Percentiles rank a stretch among this genome's conserved stretches.
Conservation (phyloP, 2,113 vertebrate species). For the Lipophrys pholis region DNA sequence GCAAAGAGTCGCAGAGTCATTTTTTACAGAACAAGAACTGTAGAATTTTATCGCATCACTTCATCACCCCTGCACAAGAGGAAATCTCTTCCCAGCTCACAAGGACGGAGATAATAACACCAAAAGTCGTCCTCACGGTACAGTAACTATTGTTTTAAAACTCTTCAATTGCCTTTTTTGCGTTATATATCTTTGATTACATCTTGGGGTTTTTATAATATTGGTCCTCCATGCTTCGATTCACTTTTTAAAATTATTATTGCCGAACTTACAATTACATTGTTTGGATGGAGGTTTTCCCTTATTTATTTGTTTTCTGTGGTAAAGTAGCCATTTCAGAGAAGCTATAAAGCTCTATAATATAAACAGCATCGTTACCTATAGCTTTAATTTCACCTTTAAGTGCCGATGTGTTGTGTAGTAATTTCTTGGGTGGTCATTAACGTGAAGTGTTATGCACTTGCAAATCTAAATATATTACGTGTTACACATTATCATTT, state of each 20-base stretch:
- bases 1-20: too few species aligned
- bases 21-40: too few species aligned
- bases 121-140: too few species aligned
- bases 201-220: background rate
- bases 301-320: background rate
- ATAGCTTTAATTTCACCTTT: background rate
- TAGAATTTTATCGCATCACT: too few species aligned
- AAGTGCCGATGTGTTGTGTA: background rate
- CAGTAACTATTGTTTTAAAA: too few species aligned
- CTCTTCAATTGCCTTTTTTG: too few species aligned
- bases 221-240: too few species aligned
- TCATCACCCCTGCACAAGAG: too few species aligned
- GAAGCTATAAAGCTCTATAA: background rate
- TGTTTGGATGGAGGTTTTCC: too few species aligned
- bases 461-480: background rate
- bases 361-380: background rate
- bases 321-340: constrained; percentile 9
- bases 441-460: background rate
- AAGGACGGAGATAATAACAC: too few species aligned
- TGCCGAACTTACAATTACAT: background rate
- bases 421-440: background rate
- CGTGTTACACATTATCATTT: background rate
- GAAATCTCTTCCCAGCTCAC: too few species aligned
- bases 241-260: too few species aligned
- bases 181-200: background rate